Evolutionary conservation across 1,140 invertebrate genomes (phyloP), one percentile per base, ranked within the genome.

Genomic region (silkworm (Bombyx mori)): DNA sequence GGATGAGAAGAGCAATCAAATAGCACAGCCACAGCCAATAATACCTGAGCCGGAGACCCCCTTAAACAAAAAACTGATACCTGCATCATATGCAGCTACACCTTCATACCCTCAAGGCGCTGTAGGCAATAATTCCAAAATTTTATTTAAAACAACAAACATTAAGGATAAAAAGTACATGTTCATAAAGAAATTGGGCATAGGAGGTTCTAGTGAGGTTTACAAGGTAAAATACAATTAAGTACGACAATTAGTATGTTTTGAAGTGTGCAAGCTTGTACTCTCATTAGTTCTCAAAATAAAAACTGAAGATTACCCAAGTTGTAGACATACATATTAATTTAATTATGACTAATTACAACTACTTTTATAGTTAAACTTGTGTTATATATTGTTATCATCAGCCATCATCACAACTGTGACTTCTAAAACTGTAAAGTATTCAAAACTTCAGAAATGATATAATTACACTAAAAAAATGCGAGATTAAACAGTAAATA

Each of bases 161-260:
- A 82, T 89, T 9, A 89, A 88, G 54, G 84, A 86, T 53, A 89
- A 86, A 60, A 85, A 81, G 51, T 89, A 88, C 59, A 83, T 88
- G 68, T 80, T 82, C 53, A 80, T 89, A 12, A 84, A 82, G 52
- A 88, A 86, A 66, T 63, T 88, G 49, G 88, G 88, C 0, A 73
- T 65, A 44, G 88, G 86, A 57, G 86, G 86, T 6, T 89, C 88
- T 44, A 89, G 88, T 79, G 84, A 88, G 73, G 88, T 89, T 44
- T 88, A 83, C 48, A 88, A 89, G 75, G 87, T 88, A 69, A 45
- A 22, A 6, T 49, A 7, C 7, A 12, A n/a, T 12, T 18, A 18
- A 49, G 3, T n/a, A 49, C 12, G n/a, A 12, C 12, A 49, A 22
- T 49, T 43, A 18, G 10, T 35, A 10, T 35, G 35, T 7, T 52